These are phyloP conservation scores for Gobionotothen gibberifrons DNA, from an alignment of 2,797 vertebrate species.

Conservation along the genomic window DNA sequence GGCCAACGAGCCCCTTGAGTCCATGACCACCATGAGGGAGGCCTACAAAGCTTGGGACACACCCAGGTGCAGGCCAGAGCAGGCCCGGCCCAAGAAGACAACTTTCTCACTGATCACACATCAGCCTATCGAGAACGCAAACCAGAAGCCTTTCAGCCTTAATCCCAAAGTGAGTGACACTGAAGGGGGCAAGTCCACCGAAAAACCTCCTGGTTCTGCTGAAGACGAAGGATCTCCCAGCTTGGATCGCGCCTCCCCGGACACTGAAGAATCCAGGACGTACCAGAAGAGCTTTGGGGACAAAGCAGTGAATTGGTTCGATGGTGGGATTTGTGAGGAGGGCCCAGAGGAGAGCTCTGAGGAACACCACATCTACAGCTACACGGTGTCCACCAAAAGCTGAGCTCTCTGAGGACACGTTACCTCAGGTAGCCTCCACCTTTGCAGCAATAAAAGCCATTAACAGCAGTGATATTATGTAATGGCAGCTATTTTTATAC, in stretches of 20 bases:
- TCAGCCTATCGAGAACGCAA: not conserved
- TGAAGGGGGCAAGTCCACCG: not conserved
- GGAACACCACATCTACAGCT: not conserved
- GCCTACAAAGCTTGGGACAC: slow-evolving; percentile 41
- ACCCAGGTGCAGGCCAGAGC: not conserved
- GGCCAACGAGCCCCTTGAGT: slow-evolving; percentile 10
- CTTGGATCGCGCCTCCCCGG: not conserved
- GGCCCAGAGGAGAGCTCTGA: not conserved
- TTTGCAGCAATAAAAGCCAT: slow-evolving; percentile 46
- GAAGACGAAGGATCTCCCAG: not conserved
- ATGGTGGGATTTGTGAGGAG: not conserved
- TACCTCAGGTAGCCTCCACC: slow-evolving; percentile 31
- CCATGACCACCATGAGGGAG: slow-evolving; percentile 37
- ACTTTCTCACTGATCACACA: not conserved
- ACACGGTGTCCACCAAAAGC: slow-evolving; percentile 9
- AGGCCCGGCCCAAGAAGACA: slow-evolving; percentile 5
- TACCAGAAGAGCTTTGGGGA: slow-evolving; percentile 18
- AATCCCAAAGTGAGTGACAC: not conserved
- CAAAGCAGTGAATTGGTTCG: not conserved
- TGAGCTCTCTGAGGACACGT: slow-evolving; percentile 7
- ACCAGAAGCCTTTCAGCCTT: not conserved
- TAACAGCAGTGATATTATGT: slow-evolving; percentile 19
- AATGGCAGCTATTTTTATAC: slow-evolving; percentile 46
- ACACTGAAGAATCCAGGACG: slow-evolving; percentile 7
- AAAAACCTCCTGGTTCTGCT: slow-evolving; percentile 10